Conservation (phyloP, 2,113 vertebrate species). For the Oriolus oriolus region DNA sequence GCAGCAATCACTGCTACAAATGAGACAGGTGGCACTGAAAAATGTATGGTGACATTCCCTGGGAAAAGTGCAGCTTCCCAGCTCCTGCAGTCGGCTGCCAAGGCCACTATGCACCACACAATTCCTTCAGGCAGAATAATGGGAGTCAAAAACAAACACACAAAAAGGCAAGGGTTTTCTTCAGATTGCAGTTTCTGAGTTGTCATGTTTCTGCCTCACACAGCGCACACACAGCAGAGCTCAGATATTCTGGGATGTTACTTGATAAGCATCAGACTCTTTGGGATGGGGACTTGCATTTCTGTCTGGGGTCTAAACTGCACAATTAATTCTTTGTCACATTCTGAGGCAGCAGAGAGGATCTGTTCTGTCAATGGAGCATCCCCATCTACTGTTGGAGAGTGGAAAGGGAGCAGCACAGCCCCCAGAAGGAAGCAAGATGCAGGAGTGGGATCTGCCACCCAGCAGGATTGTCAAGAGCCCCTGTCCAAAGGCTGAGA, state of each 20-base stretch:
- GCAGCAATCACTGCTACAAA: neutral
- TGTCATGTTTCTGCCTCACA: neutral
- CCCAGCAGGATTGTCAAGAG: neutral
- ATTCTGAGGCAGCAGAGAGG: neutral
- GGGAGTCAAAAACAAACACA: neutral
- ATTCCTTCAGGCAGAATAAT: neutral
- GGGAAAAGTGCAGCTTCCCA: neutral
- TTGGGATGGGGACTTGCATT: neutral
- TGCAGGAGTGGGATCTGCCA: neutral
- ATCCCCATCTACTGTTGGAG: conserved; percentile 14
- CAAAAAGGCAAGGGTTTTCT: neutral
- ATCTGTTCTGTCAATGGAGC: neutral
- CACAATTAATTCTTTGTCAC: neutral
- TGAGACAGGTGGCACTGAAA: neutral
- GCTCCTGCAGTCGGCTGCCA: neutral
- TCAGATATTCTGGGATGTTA: neutral
- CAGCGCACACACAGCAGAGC: neutral
- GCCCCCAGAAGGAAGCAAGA: neutral
- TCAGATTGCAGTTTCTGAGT: neutral
- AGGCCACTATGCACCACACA: neutral
- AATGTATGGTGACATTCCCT: neutral
- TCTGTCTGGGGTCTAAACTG: neutral
- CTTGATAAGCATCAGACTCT: neutral
- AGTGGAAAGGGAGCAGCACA: neutral
- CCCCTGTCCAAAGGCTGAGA: neutral